Percentiles rank a stretch among this genome's conserved stretches.
Conservation (phyloP, 30 jellyfish, hydroid and myxozoan genomes). For the Rhopilema esculentum region DNA sequence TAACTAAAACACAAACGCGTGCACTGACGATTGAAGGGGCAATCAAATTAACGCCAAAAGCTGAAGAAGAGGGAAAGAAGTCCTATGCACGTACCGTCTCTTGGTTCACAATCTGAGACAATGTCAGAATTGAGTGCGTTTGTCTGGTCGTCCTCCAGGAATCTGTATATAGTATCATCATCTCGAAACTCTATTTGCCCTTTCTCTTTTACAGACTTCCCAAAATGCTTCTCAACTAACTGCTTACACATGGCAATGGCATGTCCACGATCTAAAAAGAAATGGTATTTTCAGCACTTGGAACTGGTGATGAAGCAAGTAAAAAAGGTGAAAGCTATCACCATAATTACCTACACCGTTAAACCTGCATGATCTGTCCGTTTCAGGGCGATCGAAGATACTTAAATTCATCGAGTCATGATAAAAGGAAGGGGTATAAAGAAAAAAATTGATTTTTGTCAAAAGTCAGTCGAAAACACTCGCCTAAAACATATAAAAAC, state of each 20-base stretch:
- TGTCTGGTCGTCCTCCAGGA: constrained; percentile 76
- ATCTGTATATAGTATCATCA: constrained; percentile 85
- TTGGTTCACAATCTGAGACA: constrained; percentile 83
- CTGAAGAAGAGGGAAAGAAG: background rate
- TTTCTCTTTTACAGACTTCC: constrained; percentile 75
- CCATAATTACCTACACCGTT: too few species aligned
- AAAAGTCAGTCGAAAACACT: too few species aligned
- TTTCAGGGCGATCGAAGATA: too few species aligned
- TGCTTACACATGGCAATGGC: constrained; percentile 82
- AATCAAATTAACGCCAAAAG: too few species aligned
- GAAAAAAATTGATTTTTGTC: too few species aligned
- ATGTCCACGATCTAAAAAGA: constrained; percentile 67
- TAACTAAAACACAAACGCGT: too few species aligned
- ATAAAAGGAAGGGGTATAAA: too few species aligned
- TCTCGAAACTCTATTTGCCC: constrained; percentile 78
- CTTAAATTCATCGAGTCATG: too few species aligned
- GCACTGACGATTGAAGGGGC: too few species aligned
- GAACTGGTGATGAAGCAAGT: background rate
- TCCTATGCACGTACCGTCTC: constrained; percentile 54
- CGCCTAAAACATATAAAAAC: too few species aligned
- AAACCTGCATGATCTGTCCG: too few species aligned
- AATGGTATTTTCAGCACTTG: too few species aligned
- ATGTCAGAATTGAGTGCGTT: constrained; percentile 85
- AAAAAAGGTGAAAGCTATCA: background rate
- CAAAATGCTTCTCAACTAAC: constrained; percentile 82